Evolutionary conservation across 2,888 invertebrate genomes (phyloP).

Genomic region (Brenthis daphne): DNA sequence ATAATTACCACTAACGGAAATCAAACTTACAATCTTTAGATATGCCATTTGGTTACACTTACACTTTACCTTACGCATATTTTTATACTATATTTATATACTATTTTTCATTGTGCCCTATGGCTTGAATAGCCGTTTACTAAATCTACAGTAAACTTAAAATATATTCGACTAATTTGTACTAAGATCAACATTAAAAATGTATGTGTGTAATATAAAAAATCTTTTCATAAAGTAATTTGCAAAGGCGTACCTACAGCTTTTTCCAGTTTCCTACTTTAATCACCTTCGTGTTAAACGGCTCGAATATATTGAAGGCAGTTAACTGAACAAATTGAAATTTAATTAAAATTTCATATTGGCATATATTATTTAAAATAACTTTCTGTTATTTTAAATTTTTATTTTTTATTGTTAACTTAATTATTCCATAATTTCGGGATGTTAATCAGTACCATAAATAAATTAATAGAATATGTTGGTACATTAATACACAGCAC

Average conservation of each 20-base stretch:
- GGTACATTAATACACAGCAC: too few species aligned
- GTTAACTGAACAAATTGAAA: conserved; percentile 17
- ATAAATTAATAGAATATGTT: too few species aligned
- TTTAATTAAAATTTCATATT: conserved; percentile 17
- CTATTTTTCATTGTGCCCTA: too few species aligned
- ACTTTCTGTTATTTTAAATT: not conserved
- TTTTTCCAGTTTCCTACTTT: conserved; percentile 19
- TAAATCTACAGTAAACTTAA: not conserved
- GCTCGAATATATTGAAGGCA: conserved; percentile 19
- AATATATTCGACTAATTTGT: conserved; percentile 12
- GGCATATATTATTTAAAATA: not conserved
- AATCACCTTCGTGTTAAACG: conserved; percentile 27
- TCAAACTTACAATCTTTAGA: too few species aligned
- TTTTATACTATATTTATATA: too few species aligned
- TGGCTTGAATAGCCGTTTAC: not conserved
- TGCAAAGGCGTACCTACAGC: conserved; percentile 10
- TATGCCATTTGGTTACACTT: too few species aligned
- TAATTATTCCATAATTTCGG: too few species aligned
- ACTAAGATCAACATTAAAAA: not conserved
- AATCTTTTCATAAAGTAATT: conserved; percentile 16
- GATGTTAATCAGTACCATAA: too few species aligned
- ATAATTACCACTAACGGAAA: too few species aligned
- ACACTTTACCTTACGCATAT: too few species aligned
- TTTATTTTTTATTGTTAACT: too few species aligned
- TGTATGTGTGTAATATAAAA: not conserved